phyloP scores from a whole-genome alignment of 2,113 vertebrate genomes.

The Eclectus roratus region DNA sequence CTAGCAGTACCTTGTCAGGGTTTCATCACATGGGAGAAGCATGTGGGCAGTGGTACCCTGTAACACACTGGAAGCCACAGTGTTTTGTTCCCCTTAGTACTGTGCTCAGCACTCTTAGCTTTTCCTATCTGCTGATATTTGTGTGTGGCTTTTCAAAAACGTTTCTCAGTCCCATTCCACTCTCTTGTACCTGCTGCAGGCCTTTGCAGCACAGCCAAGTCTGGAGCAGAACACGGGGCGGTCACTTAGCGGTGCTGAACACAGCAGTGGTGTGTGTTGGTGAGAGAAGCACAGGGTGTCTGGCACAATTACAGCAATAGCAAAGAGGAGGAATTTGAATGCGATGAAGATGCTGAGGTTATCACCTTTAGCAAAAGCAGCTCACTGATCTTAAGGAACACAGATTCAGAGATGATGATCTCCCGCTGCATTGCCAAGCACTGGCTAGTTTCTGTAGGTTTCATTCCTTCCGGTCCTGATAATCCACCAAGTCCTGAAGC shows the following conservation, averaged over 20 bases:
- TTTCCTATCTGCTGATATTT: neutral
- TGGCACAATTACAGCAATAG: neutral
- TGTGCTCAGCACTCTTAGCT: neutral
- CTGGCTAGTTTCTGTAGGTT: neutral
- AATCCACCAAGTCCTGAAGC: neutral
- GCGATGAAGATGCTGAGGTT: neutral
- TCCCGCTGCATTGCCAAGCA: neutral
- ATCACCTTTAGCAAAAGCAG: neutral
- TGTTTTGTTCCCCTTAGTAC: neutral
- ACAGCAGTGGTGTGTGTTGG: neutral
- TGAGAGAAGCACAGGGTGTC: neutral
- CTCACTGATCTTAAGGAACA: neutral
- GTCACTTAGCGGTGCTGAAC: neutral
- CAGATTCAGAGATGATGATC: neutral
- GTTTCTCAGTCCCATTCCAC: too few relatives aligned
- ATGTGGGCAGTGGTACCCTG: neutral
- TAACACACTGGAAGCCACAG: neutral
- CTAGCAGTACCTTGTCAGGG: neutral
- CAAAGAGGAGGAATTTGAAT: neutral
- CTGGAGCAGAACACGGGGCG: neutral
- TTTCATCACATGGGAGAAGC: neutral
- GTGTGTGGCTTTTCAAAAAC: neutral
- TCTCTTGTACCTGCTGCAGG: neutral
- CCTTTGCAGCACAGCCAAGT: neutral
- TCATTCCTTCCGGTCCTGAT: neutral